These are phyloP conservation scores for Eudasyphora cyanicolor DNA, from an alignment of 2,888 invertebrate species.

Conservation along the genomic window DNA sequence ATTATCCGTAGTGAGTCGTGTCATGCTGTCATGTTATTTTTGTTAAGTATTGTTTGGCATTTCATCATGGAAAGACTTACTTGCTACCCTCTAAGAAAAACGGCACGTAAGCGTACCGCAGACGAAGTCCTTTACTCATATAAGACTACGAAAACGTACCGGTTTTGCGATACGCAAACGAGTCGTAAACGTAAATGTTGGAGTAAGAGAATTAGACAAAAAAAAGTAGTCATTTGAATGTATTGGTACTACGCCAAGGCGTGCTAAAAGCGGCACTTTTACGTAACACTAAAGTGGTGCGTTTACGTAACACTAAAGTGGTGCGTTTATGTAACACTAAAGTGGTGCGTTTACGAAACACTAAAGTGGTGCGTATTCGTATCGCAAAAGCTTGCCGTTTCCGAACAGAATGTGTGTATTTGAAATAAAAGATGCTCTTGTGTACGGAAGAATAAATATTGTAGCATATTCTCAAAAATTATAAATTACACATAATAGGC, in stretches of 20 bases:
- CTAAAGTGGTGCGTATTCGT: conserved; percentile 2
- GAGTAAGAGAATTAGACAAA: neutral
- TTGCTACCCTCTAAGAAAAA: too few relatives aligned
- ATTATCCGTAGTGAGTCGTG: too few relatives aligned
- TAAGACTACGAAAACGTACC: neutral
- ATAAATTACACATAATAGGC: neutral
- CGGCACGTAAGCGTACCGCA: too few relatives aligned
- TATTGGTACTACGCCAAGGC: conserved; percentile 11
- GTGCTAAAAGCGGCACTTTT: neutral
- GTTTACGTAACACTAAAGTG: conserved; percentile 1
- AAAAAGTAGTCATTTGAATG: conserved; percentile 3
- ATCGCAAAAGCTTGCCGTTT: neutral
- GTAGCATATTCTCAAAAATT: neutral
- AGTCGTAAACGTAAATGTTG: neutral
- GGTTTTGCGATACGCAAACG: neutral
- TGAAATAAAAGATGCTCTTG: neutral
- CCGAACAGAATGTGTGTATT: neutral
- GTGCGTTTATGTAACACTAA: neutral
- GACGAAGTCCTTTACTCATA: too few relatives aligned
- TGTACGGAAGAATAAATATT: conserved; percentile 2
- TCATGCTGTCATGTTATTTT: too few relatives aligned
- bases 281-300: neutral
- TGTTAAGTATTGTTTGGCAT: too few relatives aligned
- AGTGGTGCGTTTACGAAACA: neutral
- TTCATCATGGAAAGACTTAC: too few relatives aligned